Evolutionary conservation across 2,888 invertebrate genomes (phyloP).

Genomic region (Agapetus fuscipes): DNA sequence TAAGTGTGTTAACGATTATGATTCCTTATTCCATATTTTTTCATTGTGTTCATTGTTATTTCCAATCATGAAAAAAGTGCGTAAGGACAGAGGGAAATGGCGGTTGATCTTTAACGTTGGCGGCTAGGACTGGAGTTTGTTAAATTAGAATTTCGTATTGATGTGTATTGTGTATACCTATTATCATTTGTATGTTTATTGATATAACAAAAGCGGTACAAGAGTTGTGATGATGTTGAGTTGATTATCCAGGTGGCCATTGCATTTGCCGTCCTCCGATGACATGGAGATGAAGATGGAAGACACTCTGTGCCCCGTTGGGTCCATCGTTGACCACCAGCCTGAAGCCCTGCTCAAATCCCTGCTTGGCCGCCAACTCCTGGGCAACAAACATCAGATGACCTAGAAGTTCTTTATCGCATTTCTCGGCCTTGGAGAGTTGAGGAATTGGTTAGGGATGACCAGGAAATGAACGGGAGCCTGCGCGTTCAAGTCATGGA

Average conservation of each 20-base stretch:
- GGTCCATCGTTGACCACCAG: constrained; percentile 88
- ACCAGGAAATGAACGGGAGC: constrained; percentile 93
- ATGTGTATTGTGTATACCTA: too few relatives aligned
- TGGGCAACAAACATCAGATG: constrained; percentile 75
- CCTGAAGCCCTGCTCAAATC: constrained; percentile 73
- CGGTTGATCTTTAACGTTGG: too few relatives aligned
- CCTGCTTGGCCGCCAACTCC: constrained; percentile 68
- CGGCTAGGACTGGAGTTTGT: too few relatives aligned
- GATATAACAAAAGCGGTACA: too few relatives aligned
- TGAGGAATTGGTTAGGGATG: constrained; percentile 82
- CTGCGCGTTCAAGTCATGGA: constrained; percentile 84
- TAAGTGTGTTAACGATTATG: too few relatives aligned
- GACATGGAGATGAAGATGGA: constrained; percentile 90
- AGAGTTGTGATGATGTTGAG: neutral
- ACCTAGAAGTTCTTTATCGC: constrained; percentile 61
- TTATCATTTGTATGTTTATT: too few relatives aligned
- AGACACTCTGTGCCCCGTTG: constrained; percentile 89
- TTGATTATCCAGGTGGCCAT: constrained; percentile 88
- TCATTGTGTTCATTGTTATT: too few relatives aligned
- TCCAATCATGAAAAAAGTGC: too few relatives aligned
- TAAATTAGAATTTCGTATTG: too few relatives aligned
- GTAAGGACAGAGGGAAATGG: too few relatives aligned
- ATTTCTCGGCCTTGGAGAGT: constrained; percentile 66
- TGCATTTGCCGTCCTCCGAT: constrained; percentile 86
- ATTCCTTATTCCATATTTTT: too few relatives aligned